phyloP scores from a whole-genome alignment of 1,140 invertebrate species.

The Episyrphus balteatus region DNA sequence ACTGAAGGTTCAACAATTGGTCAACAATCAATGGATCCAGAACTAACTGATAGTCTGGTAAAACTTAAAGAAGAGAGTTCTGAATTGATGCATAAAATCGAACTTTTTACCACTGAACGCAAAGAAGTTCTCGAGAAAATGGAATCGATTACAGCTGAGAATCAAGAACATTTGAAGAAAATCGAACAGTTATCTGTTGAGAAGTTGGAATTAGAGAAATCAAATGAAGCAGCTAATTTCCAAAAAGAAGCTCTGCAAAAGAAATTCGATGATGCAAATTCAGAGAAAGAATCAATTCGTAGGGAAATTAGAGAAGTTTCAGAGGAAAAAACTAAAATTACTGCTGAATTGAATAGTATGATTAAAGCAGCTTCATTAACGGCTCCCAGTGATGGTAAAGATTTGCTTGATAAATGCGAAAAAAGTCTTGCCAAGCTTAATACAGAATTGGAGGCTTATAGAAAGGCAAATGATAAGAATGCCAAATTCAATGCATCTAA shows the following conservation, averaged over 20 bases:
- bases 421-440: conserved; percentile 21
- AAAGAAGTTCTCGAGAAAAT: conserved; percentile 58
- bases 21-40: conserved; percentile 33
- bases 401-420: conserved; percentile 26
- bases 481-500: conserved; percentile 31
- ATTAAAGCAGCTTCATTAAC: no score
- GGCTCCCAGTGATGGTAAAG: conserved; percentile 7
- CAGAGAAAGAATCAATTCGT: conserved; percentile 11
- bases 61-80: conserved; percentile 44
- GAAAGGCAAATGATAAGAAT: conserved; percentile 26
- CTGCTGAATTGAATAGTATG: neutral
- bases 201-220: conserved; percentile 38
- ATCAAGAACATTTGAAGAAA: conserved; percentile 41
- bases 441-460: conserved; percentile 30
- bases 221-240: conserved; percentile 2
- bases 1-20: conserved; percentile 30
- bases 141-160: conserved; percentile 50
- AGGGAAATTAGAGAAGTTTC: conserved; percentile 7
- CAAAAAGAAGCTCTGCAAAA: conserved; percentile 18
- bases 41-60: conserved; percentile 42
- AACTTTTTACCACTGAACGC: conserved; percentile 50
- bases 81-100: conserved; percentile 53
- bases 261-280: conserved; percentile 20
- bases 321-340: neutral
- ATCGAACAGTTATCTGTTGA: conserved; percentile 47